phyloP scores from a whole-genome alignment of 2,888 invertebrate species.

The Agrochola macilenta region DNA sequence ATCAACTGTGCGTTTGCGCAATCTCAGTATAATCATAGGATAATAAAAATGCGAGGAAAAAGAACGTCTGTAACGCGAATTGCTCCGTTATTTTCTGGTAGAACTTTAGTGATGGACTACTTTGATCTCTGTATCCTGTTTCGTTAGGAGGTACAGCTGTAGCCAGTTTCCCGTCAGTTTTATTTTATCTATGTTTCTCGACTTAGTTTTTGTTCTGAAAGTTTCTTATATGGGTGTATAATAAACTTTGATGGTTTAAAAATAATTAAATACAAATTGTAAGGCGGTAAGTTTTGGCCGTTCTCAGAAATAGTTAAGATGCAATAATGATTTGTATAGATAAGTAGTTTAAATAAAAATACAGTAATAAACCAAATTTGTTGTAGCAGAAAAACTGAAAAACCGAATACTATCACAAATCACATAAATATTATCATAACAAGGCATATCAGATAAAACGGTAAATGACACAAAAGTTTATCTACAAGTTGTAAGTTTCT shows the following conservation, averaged over 20 bases:
- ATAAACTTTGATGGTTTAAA: not conserved
- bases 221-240: too few species aligned
- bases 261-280: not conserved
- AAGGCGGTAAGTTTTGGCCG: not conserved
- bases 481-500: slow-evolving; percentile 5
- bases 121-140: slow-evolving; percentile 10
- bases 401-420: not conserved
- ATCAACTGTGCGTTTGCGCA: slow-evolving; percentile 33
- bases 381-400: slow-evolving; percentile 1
- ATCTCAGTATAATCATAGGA: slow-evolving; percentile 47
- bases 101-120: slow-evolving; percentile 18
- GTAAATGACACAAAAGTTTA: slow-evolving; percentile 13
- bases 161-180: slow-evolving; percentile 1
- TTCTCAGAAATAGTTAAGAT: not conserved
- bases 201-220: not conserved
- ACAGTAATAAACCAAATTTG: not conserved
- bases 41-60: slow-evolving; percentile 53
- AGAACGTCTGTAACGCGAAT: slow-evolving; percentile 30
- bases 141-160: slow-evolving; percentile 1
- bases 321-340: not conserved
- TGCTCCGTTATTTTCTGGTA: slow-evolving; percentile 51
- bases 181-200: not conserved
- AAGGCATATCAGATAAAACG: not conserved
- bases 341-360: not conserved
- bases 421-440: not conserved